Evolutionary conservation across 2,797 vertebrate species (phyloP), one percentile per base, ranked within the genome.

Genomic region (Sarcoramphus papa): DNA sequence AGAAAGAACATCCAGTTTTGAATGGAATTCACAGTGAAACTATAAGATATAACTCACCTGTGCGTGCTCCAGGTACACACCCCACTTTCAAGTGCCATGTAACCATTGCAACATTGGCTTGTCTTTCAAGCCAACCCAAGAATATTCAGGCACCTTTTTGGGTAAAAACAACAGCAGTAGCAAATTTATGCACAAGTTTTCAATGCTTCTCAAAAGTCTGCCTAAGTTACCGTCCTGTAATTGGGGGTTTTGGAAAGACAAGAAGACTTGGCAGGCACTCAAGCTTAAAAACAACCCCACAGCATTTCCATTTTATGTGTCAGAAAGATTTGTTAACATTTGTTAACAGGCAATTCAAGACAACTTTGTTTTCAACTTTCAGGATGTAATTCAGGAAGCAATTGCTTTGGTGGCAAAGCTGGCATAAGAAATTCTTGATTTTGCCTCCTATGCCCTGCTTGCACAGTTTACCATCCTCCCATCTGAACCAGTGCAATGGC

Each of bases 181-280:
- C 17, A 67, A 76, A 50, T n/a, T 16, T 11, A 79, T 41, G 25
- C 40, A 40, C 37, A 37, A n/a, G 11, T 64, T 83, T 62, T 24
- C 37, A 80, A 3, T 8, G 31, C 28, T 28, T 60, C 45, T 86
- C 14, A 62, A 86, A 76, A 69, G 10, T 43, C 45, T 65, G n/a
- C 23, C 28, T 28, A 18, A 64, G 8, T 41, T 70, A 14, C 22
- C 17, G 33, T 77, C 19, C 33, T 70, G 59, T 83, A 76, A 69
- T 1, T 62, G 28, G 2, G 31, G 4, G 1, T 27, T 78, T 83
- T 33, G 10, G 31, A 45, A 14, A 77, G 10, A 24, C 0, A 0
- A 78, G 31, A 40, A 37, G 10, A 16, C 3, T 56, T 56, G n/a
- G 27, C 37, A 80, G 37, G 13, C 59, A 31, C 13, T 53, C 14